A percentile compares a stretch with the other conserved stretches of the same genome.
These are phyloP conservation scores for Parazoanthus swiftii DNA, from an alignment of 92 coral and sea anemone genomes.

Conservation along the genomic window DNA sequence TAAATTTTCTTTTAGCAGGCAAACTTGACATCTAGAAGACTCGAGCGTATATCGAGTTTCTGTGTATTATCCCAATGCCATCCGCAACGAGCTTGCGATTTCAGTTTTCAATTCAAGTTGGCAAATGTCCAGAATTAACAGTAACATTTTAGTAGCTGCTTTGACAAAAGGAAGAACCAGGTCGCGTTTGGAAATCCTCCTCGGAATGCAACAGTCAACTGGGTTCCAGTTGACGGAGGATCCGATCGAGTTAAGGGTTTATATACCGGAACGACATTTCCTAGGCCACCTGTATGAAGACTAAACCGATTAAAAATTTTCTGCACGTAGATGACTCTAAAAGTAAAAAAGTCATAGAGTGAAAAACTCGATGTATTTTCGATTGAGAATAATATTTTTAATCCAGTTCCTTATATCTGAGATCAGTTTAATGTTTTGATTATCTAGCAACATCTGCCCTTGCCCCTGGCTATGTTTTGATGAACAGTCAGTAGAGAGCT, in stretches of 20 bases:
- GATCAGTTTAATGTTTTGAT: not conserved
- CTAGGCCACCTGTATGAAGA: not conserved
- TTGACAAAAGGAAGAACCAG: not conserved
- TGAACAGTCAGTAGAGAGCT: not conserved
- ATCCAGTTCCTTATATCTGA: not conserved
- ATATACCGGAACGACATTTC: not conserved
- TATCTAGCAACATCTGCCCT: not conserved
- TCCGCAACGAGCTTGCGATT: not conserved
- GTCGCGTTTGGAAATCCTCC: not conserved
- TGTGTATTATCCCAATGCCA: not conserved
- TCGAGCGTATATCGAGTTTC: not conserved
- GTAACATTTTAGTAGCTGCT: not conserved
- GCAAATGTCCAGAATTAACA: not conserved
- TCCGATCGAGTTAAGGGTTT: too few species aligned
- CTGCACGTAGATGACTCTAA: not conserved
- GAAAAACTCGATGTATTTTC: too few species aligned
- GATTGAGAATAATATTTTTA: too few species aligned
- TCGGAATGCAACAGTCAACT: not conserved
- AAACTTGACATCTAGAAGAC: too few species aligned
- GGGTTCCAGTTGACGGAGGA: not conserved
- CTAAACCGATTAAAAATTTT: not conserved
- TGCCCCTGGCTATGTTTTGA: conserved; percentile 6
- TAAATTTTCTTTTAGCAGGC: too few species aligned
- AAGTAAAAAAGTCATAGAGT: not conserved
- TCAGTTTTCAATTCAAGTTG: not conserved